Percentiles rank a stretch among this genome's conserved stretches.
These are phyloP conservation scores for Spheniscus humboldti DNA, from an alignment of 2,797 vertebrate species.

Conservation along the genomic window DNA sequence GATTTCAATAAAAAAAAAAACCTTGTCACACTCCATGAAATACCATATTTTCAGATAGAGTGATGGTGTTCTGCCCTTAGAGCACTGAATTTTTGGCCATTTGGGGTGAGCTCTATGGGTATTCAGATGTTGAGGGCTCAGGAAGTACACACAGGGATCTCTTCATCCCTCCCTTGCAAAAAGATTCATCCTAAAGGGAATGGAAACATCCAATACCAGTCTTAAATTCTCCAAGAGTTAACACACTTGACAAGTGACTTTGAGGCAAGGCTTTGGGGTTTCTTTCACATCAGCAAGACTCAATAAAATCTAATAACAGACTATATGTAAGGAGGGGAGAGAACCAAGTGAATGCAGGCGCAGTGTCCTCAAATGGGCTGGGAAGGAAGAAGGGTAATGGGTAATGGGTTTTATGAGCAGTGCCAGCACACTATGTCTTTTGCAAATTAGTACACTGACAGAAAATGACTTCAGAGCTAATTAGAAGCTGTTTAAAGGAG, in stretches of 20 bases:
- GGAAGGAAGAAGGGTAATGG: not conserved
- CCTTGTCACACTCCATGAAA: not conserved
- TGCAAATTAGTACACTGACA: conserved; percentile 50
- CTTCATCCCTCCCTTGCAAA: not conserved
- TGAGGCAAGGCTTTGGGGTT: not conserved
- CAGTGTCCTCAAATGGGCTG: not conserved
- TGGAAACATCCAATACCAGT: not conserved
- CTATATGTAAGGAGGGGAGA: not conserved
- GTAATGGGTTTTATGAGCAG: conserved; percentile 14
- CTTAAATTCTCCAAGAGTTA: not conserved
- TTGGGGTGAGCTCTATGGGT: not conserved
- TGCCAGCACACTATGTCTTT: not conserved
- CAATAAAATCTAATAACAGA: not conserved
- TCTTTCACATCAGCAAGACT: not conserved
- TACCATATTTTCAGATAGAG: not conserved
- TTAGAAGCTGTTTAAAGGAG: conserved; percentile 65
- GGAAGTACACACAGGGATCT: not conserved
- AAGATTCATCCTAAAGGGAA: not conserved
- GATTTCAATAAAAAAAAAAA: not conserved
- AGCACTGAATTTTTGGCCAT: not conserved
- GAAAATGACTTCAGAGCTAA: conserved; percentile 64
- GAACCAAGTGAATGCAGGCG: not conserved
- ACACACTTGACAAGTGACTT: not conserved
- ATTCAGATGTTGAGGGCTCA: not conserved
- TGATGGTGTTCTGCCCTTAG: not conserved